A percentile compares a stretch with the other conserved stretches of the same genome.
Evolutionary conservation across 1,140 invertebrate genomes (phyloP).

Genomic region (Ips nitidus): DNA sequence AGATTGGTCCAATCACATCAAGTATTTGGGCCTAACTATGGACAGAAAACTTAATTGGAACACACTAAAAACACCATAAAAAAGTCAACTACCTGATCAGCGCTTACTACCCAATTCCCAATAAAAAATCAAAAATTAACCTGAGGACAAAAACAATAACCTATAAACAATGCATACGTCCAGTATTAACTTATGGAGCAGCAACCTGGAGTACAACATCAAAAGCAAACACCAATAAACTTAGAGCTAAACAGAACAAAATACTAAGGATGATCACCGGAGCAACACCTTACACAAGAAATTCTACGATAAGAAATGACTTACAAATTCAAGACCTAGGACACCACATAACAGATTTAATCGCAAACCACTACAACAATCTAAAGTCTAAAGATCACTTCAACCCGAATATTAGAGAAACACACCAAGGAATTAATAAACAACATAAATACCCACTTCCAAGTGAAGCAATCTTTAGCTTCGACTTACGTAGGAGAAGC

Average conservation of each 20-base stretch:
- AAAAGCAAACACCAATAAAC: not conserved
- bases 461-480: too few species aligned
- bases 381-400: too few species aligned
- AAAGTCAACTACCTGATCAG: not conserved
- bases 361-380: too few species aligned
- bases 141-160: constrained; percentile 2
- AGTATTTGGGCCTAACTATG: not conserved
- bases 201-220: not conserved
- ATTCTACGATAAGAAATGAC: not conserved
- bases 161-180: not conserved
- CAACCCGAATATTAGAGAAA: too few species aligned
- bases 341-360: too few species aligned
- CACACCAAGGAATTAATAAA: too few species aligned
- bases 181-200: not conserved
- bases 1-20: not conserved
- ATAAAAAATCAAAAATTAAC: not conserved
- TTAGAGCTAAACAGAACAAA: not conserved
- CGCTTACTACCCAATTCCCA: not conserved
- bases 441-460: too few species aligned
- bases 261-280: not conserved
- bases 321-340: too few species aligned
- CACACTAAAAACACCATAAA: not conserved
- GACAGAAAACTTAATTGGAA: not conserved
- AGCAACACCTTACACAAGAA: not conserved
- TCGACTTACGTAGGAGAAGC: too few species aligned